Base-by-base conservation (phyloP, 2,113 vertebrate species). In the Nanorana parkeri region DNA sequence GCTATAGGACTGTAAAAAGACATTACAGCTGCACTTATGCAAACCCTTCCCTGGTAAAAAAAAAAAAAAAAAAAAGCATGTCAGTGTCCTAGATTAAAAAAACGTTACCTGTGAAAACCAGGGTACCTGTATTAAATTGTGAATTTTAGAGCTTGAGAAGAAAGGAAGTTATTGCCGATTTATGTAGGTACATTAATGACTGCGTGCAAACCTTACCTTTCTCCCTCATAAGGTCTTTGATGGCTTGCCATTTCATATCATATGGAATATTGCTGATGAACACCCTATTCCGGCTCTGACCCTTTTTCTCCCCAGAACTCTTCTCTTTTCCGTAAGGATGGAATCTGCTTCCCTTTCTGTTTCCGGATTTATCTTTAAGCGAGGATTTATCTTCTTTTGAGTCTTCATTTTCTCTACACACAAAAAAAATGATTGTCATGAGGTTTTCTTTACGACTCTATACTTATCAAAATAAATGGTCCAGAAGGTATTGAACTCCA, bases 231-330 rank as follows among this genome's bases (percentile, higher is more conserved):
- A 99, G 94, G 91, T 99, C 98, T 98, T 99, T 99, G 91, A 99
- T 99, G 80, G 96, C 96, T 94, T 99, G 98, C 97, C 98, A 99
- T 90, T 99, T 99, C 96, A 98, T 97, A 89, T 99, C 98, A 91
- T 99, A 99, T 0, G 97, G 98, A 86, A 99, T 99, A 88, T 99
- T 99, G 94, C 97, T 99, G 91, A 99, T 98, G 91, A 99, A 99
- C 86, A 99, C 97, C 77, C 97, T 89, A 85, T 97, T 98, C 86
- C 95, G 95, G 73, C 95, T 96, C 84, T 90, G 64, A 69, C 91
- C 79, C 91, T 96, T 99, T 94, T 96, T 98, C 68, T 99, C 97
- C 86, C 89, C 94, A 74, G 89, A 65, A 77, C 90, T 91, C 8
- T 97, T 96, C 11, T 99, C 97, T 94, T 97, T 99, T 41, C 90